A percentile compares a stretch with the other conserved stretches of the same genome.
Evolutionary conservation across 1,140 invertebrate genomes (phyloP).

Genomic region (Drosophila jambulina): DNA sequence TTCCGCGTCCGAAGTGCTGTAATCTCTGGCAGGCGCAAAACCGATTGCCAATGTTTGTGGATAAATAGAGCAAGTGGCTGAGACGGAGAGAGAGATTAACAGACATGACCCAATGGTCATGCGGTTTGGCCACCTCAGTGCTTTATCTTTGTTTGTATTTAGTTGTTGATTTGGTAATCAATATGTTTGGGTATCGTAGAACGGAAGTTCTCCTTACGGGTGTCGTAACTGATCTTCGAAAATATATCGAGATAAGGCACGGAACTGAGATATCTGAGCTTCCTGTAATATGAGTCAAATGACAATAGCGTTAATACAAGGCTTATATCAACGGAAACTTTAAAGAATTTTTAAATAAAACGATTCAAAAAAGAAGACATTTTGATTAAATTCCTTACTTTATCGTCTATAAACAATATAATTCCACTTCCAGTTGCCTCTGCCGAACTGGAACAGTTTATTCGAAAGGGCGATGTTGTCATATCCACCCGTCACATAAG

Average conservation of each 20-base stretch:
- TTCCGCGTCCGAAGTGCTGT: constrained; percentile 53
- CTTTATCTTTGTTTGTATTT: constrained; percentile 16
- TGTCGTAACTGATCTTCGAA: constrained; percentile 10
- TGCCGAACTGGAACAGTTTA: constrained; percentile 86
- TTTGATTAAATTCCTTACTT: neutral
- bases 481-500: constrained; percentile 88
- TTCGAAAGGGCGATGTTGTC: constrained; percentile 87
- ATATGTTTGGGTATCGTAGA: constrained; percentile 48
- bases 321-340: neutral
- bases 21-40: constrained; percentile 67
- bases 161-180: constrained; percentile 72
- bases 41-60: constrained; percentile 61
- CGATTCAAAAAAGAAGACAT: neutral
- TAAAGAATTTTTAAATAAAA: neutral
- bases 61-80: constrained; percentile 67
- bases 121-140: constrained; percentile 16
- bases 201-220: constrained; percentile 59
- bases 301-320: neutral
- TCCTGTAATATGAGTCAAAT: too few species aligned
- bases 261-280: neutral
- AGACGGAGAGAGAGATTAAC: constrained; percentile 38
- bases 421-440: constrained; percentile 85
- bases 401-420: neutral
- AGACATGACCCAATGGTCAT: constrained; percentile 46
- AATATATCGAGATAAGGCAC: constrained; percentile 16